Base-by-base conservation (phyloP, 1,140 invertebrate genomes). In the Camponotus pennsylvanicus region DNA sequence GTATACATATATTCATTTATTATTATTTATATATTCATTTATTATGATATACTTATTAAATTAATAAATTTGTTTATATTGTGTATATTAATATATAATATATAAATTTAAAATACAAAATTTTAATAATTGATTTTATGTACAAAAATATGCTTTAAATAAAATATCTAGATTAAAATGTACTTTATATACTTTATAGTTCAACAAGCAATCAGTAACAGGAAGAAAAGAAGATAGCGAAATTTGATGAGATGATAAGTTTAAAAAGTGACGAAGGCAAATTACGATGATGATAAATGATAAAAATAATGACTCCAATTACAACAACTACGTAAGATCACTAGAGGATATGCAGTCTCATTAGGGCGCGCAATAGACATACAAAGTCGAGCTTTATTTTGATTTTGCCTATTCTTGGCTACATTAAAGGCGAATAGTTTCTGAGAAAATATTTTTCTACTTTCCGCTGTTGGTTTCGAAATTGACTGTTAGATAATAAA, bases 261-360 rank as follows among this genome's bases (percentile, higher is more conserved):
- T 18, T 59, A 45, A 59, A 42, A 59, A 34, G 34, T 45, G 11
- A 49, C n/a, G 4, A 0, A 5, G 8, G 21, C 6, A 34, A 73
- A 61, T 82, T 82, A 34, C 15, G 52, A 82, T 37, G 66, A 82
- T 32, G 18, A 57, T 45, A 73, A 37, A n/a, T 82, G 79, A 82
- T 82, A 82, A 82, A 82, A 61, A 73, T 82, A 82, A 82, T 73
- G 11, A 82, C 40, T 4, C 6, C 40, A 71, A 82, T 73, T 73
- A 71, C 52, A 11, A 1, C 11, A 37, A 45, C 27, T 37, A 21
- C 7, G 42, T 55, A 73, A 82, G 37, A 69, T 59, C 11, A 0
- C 1, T 18, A 27, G 5, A 52, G 13, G 49, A 42, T 1, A 34
- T 37, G 5, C 7, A 0, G 6, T 82, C 69, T 45, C 2, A 18